phyloP scores from a whole-genome alignment of 2,113 vertebrate genomes.

The Bos taurus region ARS-UCD2.0 NC_037342.1:21976501-21977000 shows the following conservation, averaged over 20 bases:
- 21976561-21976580: slow-evolving; percentile 7
- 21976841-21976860: slow-evolving; percentile 12
- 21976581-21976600: background rate
- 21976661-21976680: slow-evolving; percentile 16
- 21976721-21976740: background rate
- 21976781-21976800: background rate
- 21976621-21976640: background rate
- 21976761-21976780: slow-evolving; percentile 11
- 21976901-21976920: background rate
- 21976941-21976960: slow-evolving; percentile 21
- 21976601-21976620: slow-evolving; percentile 5
- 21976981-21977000: slow-evolving; percentile 24
- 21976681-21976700: background rate
- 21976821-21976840: background rate
- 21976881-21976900: background rate
- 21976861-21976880: background rate
- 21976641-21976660: background rate
- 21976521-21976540: slow-evolving; percentile 27
- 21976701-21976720: background rate
- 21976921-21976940: background rate
- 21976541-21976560: slow-evolving; percentile 5
- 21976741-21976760: slow-evolving; percentile 14
- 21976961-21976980: slow-evolving; percentile 15
- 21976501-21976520: background rate
- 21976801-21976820: background rate